Evolutionary conservation across 2,797 vertebrate species (phyloP).

Genomic region (Hypotaenidia philippensis): DNA sequence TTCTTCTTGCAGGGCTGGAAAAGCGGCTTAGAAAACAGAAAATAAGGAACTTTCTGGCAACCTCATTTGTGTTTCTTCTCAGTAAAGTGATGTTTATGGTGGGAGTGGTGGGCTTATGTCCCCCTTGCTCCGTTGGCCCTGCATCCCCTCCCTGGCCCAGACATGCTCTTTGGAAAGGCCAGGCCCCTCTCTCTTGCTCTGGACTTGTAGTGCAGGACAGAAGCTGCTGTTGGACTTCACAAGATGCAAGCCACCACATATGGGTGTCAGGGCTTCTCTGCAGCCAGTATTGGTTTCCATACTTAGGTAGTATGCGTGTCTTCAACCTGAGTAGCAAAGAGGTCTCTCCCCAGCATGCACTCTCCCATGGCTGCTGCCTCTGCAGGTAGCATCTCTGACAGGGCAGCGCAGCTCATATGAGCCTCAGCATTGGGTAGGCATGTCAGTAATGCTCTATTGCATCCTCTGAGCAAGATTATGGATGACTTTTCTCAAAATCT

Average conservation of each 20-base stretch:
- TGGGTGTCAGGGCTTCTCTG: neutral
- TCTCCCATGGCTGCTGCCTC: accelerated
- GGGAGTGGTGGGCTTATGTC: neutral
- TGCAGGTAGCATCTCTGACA: accelerated
- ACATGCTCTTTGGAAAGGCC: neutral
- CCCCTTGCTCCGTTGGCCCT: neutral
- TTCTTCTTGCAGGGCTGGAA: neutral
- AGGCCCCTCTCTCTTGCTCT: accelerated
- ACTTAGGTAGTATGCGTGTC: no score
- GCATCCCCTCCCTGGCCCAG: neutral
- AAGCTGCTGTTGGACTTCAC: neutral
- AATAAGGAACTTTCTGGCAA: neutral
- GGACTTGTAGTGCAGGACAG: accelerated
- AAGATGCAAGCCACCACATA: no score
- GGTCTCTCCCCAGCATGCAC: accelerated
- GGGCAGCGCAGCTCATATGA: accelerated
- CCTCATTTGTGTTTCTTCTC: neutral
- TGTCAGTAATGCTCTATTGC: accelerated
- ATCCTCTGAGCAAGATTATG: neutral
- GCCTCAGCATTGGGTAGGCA: accelerated
- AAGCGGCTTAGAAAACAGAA: neutral
- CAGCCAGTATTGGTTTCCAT: neutral
- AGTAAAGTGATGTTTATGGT: neutral
- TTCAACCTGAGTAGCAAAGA: neutral
- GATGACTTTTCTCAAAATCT: neutral